phyloP scores from a whole-genome alignment of 2,888 invertebrate genomes.

The Meiosimyza decipiens region DNA sequence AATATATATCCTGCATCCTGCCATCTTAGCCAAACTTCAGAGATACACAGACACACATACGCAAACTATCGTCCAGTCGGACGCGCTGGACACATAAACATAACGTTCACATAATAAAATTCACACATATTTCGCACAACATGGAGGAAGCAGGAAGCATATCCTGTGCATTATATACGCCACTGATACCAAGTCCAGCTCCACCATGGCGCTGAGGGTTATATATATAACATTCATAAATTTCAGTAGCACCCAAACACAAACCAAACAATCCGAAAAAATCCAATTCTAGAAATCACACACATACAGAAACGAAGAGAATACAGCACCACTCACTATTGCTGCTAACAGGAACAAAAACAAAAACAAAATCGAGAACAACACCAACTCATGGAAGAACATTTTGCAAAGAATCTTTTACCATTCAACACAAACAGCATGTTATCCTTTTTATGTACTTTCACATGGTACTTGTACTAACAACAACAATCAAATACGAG shows the following conservation, averaged over 20 bases:
- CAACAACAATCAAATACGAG: slow-evolving; percentile 36
- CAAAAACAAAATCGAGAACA: slow-evolving; percentile 29
- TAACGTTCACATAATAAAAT: slow-evolving; percentile 63
- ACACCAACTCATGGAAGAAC: slow-evolving; percentile 45
- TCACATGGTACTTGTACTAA: slow-evolving; percentile 10
- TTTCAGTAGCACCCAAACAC: slow-evolving; percentile 3
- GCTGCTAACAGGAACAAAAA: slow-evolving; percentile 14
- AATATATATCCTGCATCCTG: slow-evolving; percentile 41
- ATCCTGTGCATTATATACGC: slow-evolving; percentile 51
- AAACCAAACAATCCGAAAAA: slow-evolving; percentile 26
- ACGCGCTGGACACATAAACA: slow-evolving; percentile 56
- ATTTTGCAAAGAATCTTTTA: slow-evolving; percentile 48
- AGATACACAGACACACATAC: slow-evolving; percentile 26
- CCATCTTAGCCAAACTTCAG: slow-evolving; percentile 25
- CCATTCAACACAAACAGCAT: slow-evolving; percentile 55
- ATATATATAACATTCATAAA: neutral
- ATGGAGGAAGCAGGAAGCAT: slow-evolving; percentile 53
- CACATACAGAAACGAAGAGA: neutral
- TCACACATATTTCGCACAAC: slow-evolving; percentile 62
- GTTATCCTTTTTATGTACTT: slow-evolving; percentile 49
- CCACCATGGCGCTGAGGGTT: slow-evolving; percentile 13
- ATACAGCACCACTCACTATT: neutral
- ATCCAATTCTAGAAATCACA: neutral
- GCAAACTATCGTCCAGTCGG: slow-evolving; percentile 39
- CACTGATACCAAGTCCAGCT: slow-evolving; percentile 20